Conservation (phyloP, 2,888 invertebrate genomes). For the Hydroisotoma schaefferi region DNA sequence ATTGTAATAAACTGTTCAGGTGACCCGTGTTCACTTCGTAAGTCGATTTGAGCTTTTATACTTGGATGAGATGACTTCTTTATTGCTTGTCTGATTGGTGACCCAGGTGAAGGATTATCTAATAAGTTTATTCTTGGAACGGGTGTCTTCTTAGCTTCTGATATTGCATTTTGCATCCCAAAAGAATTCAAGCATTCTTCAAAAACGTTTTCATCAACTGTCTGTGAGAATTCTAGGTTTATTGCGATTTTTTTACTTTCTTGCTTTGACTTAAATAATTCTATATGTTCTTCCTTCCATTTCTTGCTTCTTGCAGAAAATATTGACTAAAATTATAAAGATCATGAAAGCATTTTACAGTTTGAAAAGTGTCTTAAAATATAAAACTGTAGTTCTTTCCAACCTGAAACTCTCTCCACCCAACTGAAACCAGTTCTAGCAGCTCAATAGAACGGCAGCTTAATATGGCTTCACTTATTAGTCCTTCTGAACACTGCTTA, state of each 20-base stretch:
- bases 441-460: slow-evolving; percentile 68
- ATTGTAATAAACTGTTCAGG: slow-evolving; percentile 53
- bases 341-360: too few species aligned
- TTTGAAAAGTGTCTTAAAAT: too few species aligned
- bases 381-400: too few species aligned
- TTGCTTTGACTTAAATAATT: background rate
- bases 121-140: slow-evolving; percentile 41
- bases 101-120: slow-evolving; percentile 41
- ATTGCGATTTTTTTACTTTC: slow-evolving; percentile 1
- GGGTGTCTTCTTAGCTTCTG: slow-evolving; percentile 8
- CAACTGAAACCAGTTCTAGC: slow-evolving; percentile 81
- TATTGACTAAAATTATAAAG: slow-evolving; percentile 29
- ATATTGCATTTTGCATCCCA: slow-evolving; percentile 11
- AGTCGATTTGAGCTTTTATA: slow-evolving; percentile 41
- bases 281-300: slow-evolving; percentile 22
- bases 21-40: slow-evolving; percentile 8
- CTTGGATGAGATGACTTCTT: slow-evolving; percentile 49
- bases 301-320: slow-evolving; percentile 41
- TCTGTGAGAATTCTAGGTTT: slow-evolving; percentile 30
- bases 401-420: slow-evolving; percentile 94
- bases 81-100: slow-evolving; percentile 40
- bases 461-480: slow-evolving; percentile 64
- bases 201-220: slow-evolving; percentile 36
- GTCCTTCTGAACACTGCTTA: slow-evolving; percentile 66
- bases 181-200: slow-evolving; percentile 21